Percentiles rank a stretch among this genome's conserved stretches.
These are phyloP conservation scores for Lanius collurio DNA, from an alignment of 2,113 vertebrate genomes.

Conservation along the genomic window DNA sequence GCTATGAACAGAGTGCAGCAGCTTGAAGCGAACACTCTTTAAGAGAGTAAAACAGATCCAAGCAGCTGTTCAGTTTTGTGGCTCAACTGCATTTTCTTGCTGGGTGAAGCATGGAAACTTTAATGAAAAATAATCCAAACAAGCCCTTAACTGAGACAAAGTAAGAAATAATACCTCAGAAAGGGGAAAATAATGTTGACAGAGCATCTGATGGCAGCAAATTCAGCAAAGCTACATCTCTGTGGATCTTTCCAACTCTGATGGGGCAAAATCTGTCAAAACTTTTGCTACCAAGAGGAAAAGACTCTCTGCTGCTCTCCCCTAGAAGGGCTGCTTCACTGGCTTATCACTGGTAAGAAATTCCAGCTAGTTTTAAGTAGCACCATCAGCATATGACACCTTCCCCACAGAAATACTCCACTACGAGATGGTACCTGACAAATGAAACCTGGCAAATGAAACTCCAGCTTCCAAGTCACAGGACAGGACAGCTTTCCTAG, in stretches of 20 bases:
- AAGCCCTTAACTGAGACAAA: neutral
- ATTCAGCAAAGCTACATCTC: neutral
- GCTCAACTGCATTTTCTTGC: neutral
- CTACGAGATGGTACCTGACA: fast-evolving
- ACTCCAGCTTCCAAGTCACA: neutral
- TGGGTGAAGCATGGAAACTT: neutral
- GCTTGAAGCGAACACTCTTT: neutral
- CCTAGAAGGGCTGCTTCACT: neutral
- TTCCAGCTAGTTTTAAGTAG: neutral
- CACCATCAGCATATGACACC: neutral
- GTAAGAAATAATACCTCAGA: neutral
- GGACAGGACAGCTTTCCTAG: neutral
- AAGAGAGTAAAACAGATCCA: neutral
- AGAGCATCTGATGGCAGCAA: neutral
- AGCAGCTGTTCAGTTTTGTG: neutral
- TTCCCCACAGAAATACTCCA: neutral
- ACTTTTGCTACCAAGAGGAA: neutral
- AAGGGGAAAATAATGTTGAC: neutral
- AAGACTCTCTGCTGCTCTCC: neutral
- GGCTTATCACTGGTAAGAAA: neutral
- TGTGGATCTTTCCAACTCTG: neutral
- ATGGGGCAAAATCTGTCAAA: neutral
- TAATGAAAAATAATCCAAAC: neutral
- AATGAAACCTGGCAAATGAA: neutral
- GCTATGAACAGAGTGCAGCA: neutral